Conservation (phyloP, 2,113 vertebrate species). For the Rhinogobius similis region DNA sequence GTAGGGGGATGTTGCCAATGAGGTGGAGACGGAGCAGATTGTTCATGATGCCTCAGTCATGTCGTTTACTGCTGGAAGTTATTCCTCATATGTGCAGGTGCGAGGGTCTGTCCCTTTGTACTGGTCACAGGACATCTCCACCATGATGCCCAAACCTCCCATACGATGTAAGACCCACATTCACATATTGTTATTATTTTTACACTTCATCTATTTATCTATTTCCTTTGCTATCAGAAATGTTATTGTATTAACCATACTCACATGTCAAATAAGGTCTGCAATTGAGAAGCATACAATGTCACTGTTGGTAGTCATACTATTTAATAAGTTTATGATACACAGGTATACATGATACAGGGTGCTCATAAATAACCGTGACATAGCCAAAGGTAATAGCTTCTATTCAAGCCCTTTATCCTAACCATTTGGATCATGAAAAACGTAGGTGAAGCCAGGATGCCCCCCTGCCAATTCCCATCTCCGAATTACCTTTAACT, state of each 20-base stretch:
- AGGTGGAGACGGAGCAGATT: slow-evolving; percentile 98
- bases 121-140: slow-evolving; percentile 99
- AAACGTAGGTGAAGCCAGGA: slow-evolving; percentile 35
- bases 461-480: slow-evolving; percentile 16
- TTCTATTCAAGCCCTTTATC: background rate
- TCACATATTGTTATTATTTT: background rate
- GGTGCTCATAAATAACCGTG: slow-evolving; percentile 15
- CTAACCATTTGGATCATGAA: slow-evolving; percentile 7
- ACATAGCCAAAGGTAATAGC: slow-evolving; percentile 4
- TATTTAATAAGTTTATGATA: background rate
- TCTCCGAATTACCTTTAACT: slow-evolving; percentile 34
- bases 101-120: slow-evolving; percentile 95
- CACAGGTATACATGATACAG: background rate
- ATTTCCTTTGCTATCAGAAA: background rate
- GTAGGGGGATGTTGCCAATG: slow-evolving; percentile 96
- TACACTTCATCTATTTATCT: background rate
- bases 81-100: slow-evolving; percentile 96
- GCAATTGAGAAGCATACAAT: background rate
- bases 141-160: slow-evolving; percentile 99
- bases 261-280: slow-evolving; percentile 7
- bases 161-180: slow-evolving; percentile 84
- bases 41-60: slow-evolving; percentile 93
- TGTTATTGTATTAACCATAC: background rate
- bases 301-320: slow-evolving; percentile 8
- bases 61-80: slow-evolving; percentile 92